Evolutionary conservation across 2,888 invertebrate species (phyloP).

Genomic region (Xanthia togata): DNA sequence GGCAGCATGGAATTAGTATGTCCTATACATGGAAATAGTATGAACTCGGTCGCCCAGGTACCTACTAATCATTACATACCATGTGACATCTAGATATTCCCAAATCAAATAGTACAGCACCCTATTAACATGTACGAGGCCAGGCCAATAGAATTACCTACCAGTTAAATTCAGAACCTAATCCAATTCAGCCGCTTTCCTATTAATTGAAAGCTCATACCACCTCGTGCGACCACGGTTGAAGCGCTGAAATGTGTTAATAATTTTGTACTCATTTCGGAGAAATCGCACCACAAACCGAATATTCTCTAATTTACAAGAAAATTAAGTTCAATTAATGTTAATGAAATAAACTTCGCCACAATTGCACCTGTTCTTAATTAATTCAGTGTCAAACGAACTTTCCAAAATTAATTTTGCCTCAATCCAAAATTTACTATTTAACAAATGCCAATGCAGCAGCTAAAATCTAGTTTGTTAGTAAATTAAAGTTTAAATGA

Average conservation of each 20-base stretch:
- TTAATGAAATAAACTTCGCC: constrained; percentile 18
- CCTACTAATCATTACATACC: too few species aligned
- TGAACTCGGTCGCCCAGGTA: too few species aligned
- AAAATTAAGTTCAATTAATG: constrained; percentile 1
- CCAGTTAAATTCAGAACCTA: constrained; percentile 14
- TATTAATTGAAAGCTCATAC: constrained; percentile 25
- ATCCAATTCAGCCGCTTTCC: constrained; percentile 1
- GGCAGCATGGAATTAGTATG: too few species aligned
- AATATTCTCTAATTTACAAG: background rate
- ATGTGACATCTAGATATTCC: background rate
- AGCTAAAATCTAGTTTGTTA: constrained; percentile 29
- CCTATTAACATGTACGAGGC: background rate
- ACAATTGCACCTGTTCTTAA: constrained; percentile 1
- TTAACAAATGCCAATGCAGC: constrained; percentile 27
- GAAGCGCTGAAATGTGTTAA: constrained; percentile 13
- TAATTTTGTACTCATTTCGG: background rate
- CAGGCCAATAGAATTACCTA: background rate
- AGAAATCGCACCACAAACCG: constrained; percentile 1
- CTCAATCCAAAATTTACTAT: background rate
- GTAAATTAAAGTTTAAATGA: constrained; percentile 26
- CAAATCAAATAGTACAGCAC: background rate
- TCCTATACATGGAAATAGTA: too few species aligned
- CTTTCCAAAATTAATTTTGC: constrained; percentile 21
- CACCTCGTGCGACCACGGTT: background rate
- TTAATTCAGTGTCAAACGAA: constrained; percentile 27